phyloP scores from a whole-genome alignment of 2,888 invertebrate genomes.

The Agonopterix heracliana region DNA sequence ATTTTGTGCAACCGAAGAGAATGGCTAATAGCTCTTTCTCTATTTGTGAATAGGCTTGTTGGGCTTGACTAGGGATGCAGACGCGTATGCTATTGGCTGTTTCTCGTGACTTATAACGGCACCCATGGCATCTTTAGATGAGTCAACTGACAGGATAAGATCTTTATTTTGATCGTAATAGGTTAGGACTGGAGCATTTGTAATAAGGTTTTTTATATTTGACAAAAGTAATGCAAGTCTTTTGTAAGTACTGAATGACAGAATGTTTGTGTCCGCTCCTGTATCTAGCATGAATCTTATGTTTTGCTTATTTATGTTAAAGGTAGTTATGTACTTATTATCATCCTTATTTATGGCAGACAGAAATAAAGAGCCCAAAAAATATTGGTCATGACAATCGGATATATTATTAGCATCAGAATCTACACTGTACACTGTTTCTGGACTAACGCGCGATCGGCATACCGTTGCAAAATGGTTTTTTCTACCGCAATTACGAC shows the following conservation, averaged over 20 bases:
- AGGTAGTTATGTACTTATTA: too few species aligned
- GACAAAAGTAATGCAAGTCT: not conserved
- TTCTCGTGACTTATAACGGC: not conserved
- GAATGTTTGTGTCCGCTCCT: conserved; percentile 1
- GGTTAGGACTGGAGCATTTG: not conserved
- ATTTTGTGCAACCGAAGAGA: conserved; percentile 13
- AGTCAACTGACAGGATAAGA: not conserved
- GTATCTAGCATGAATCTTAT: not conserved
- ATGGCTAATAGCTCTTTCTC: conserved; percentile 8
- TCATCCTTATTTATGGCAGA: not conserved
- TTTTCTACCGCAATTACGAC: conserved; percentile 7
- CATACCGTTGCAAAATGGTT: conserved; percentile 8
- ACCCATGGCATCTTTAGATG: not conserved
- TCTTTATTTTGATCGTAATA: not conserved
- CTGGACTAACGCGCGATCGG: not conserved
- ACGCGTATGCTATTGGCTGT: not conserved
- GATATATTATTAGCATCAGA: conserved; percentile 23
- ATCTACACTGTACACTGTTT: not conserved
- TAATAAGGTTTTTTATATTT: conserved; percentile 12
- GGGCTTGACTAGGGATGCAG: not conserved
- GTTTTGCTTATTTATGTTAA: too few species aligned
- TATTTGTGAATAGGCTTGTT: conserved; percentile 3
- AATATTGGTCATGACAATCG: not conserved
- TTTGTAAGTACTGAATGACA: conserved; percentile 1
- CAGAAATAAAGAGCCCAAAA: not conserved